A percentile compares a stretch with the other conserved stretches of the same genome.
phyloP scores from a whole-genome alignment of 2,113 vertebrate genomes.

The Piliocolobus tephrosceles region DNA sequence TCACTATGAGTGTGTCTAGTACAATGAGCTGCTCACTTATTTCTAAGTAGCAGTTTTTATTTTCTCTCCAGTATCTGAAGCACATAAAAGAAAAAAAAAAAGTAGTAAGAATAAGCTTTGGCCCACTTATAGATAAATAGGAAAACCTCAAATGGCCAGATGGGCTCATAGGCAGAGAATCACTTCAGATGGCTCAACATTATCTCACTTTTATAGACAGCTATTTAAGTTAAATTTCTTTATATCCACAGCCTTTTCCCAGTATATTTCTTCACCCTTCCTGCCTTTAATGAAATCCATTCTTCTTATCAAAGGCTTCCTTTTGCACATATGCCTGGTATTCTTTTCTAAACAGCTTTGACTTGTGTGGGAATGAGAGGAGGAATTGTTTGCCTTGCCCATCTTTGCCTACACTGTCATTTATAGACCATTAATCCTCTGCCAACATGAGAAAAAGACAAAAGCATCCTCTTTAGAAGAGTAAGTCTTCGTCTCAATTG shows the following conservation, averaged over 20 bases:
- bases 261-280: not conserved
- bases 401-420: not conserved
- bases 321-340: not conserved
- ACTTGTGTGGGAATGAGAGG: too few species aligned
- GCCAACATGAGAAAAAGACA: not conserved
- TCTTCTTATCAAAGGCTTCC: not conserved
- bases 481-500: not conserved
- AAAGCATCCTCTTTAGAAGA: not conserved
- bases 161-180: not conserved
- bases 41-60: not conserved
- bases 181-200: not conserved
- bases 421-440: not conserved
- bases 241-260: not conserved
- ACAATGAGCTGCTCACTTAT: slow-evolving; percentile 6
- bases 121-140: not conserved
- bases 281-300: not conserved
- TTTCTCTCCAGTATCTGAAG: not conserved
- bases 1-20: not conserved
- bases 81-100: not conserved
- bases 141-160: not conserved
- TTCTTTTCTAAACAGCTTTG: not conserved
- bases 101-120: not conserved
- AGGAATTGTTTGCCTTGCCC: not conserved
- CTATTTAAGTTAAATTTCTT: not conserved
- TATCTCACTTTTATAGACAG: not conserved